Evolutionary conservation across 2,797 vertebrate species (phyloP).

Genomic region (Danio tinwini): DNA sequence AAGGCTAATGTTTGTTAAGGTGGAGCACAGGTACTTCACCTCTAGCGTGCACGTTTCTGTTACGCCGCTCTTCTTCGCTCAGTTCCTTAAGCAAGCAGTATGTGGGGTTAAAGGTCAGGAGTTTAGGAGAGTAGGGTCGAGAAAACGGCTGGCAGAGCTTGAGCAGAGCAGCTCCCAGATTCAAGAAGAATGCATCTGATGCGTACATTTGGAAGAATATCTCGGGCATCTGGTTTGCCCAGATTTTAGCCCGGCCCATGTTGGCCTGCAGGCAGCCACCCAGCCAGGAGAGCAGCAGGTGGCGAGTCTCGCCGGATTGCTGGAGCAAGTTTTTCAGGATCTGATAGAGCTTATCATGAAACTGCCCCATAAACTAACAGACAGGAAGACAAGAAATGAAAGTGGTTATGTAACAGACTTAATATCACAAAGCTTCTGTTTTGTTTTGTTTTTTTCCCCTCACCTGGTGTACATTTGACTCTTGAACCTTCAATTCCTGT

Average conservation of each 20-base stretch:
- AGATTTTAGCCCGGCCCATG: conserved; percentile 93
- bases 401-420: not conserved
- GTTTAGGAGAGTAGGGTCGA: conserved; percentile 87
- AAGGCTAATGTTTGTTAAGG: not conserved
- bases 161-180: conserved; percentile 91
- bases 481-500: conserved; percentile 97
- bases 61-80: conserved; percentile 91
- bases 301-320: conserved; percentile 90
- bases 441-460: not conserved
- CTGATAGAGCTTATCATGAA: conserved; percentile 96
- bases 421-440: not conserved
- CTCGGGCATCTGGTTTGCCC: conserved; percentile 99
- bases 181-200: conserved; percentile 96
- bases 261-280: conserved; percentile 96
- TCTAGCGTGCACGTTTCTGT: conserved; percentile 91
- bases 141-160: conserved; percentile 98
- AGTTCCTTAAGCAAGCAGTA: conserved; percentile 94
- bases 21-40: conserved; percentile 74
- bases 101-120: conserved; percentile 95
- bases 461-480: conserved; percentile 97
- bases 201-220: conserved; percentile 97
- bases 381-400: conserved; percentile 32
- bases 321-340: conserved; percentile 94
- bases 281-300: conserved; percentile 93
- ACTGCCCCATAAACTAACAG: conserved; percentile 93